These are phyloP conservation scores for Drosophila carrolli DNA, from an alignment of 1,140 invertebrate species.

Conservation along the genomic window DNA sequence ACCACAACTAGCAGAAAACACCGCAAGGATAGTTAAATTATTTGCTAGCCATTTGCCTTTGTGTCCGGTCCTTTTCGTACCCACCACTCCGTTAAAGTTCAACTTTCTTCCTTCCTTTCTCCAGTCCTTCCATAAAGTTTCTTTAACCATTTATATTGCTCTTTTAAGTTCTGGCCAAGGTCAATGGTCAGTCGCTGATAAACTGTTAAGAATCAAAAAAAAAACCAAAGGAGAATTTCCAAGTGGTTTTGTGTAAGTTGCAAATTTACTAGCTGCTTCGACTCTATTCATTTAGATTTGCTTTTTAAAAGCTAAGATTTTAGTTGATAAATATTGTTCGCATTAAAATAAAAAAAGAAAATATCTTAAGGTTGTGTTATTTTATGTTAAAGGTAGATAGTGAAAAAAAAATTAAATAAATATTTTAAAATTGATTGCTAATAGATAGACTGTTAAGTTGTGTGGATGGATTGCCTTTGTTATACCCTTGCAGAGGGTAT, in stretches of 20 bases:
- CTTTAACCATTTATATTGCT: slow-evolving; percentile 12
- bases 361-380: too few species aligned
- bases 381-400: too few species aligned
- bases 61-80: slow-evolving; percentile 18
- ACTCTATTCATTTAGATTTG: too few species aligned
- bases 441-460: too few species aligned
- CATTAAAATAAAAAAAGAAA: too few species aligned
- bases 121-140: slow-evolving; percentile 27
- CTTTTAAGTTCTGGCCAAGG: slow-evolving; percentile 19
- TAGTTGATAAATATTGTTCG: too few species aligned
- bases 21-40: slow-evolving; percentile 61
- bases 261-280: neutral
- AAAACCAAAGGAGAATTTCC: neutral
- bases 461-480: too few species aligned
- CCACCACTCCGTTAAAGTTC: slow-evolving; percentile 2
- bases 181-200: slow-evolving; percentile 6
- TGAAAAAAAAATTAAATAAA: too few species aligned
- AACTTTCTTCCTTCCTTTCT: neutral
- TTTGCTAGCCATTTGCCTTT: slow-evolving; percentile 40
- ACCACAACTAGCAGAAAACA: slow-evolving; percentile 29
- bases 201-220: neutral
- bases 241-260: neutral
- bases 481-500: too few species aligned
- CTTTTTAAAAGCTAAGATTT: too few species aligned
- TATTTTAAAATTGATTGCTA: too few species aligned